Evolutionary conservation across 2,888 invertebrate genomes (phyloP).

Genomic region (Hemithea aestivaria): DNA sequence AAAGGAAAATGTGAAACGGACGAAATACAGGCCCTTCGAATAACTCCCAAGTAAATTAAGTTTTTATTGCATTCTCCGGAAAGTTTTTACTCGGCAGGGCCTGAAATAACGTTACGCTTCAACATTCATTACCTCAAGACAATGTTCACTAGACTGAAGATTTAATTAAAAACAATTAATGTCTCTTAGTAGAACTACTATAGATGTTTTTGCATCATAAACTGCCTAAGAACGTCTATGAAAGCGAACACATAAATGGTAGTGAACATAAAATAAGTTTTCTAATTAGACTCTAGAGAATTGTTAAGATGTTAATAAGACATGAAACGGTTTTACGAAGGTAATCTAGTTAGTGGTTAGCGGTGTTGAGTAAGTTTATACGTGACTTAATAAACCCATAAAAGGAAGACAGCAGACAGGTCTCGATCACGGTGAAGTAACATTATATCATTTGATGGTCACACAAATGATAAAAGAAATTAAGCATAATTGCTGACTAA

Average conservation of each 20-base stretch:
- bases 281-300: background rate
- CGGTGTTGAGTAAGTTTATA: background rate
- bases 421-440: conserved; percentile 4
- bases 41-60: background rate
- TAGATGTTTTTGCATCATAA: too few relatives aligned
- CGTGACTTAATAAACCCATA: conserved; percentile 5
- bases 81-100: background rate
- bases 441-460: conserved; percentile 1
- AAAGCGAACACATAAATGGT: too few relatives aligned
- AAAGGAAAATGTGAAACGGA: conserved; percentile 5
- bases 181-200: too few relatives aligned
- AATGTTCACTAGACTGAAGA: too few relatives aligned
- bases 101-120: too few relatives aligned
- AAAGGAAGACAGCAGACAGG: conserved; percentile 7
- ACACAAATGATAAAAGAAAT: too few relatives aligned
- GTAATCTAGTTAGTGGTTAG: conserved; percentile 2
- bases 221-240: too few relatives aligned
- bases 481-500: too few relatives aligned
- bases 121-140: too few relatives aligned
- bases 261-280: background rate
- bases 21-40: conserved; percentile 1
- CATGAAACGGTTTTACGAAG: conserved; percentile 5
- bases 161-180: too few relatives aligned
- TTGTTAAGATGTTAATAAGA: conserved; percentile 5
- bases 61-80: conserved; percentile 8